Evolutionary conservation across 2,888 invertebrate genomes (phyloP).

Genomic region (Cloeon dipterum): DNA sequence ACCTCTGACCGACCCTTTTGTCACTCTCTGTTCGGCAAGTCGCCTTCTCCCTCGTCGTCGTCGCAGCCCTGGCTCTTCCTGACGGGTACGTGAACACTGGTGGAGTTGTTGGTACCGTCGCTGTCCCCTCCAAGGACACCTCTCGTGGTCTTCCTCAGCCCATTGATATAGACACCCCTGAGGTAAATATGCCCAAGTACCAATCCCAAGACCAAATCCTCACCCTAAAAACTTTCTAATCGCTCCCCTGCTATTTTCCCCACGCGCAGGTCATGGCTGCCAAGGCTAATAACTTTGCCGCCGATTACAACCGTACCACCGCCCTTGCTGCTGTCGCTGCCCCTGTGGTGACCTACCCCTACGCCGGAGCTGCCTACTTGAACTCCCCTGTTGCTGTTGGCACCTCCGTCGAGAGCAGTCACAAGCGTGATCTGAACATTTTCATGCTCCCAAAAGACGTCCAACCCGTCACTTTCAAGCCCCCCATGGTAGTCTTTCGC

Average conservation of each 20-base stretch:
- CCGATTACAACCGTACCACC: neutral
- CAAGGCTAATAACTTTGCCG: no score
- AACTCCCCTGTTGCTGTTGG: neutral
- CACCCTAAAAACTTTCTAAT: no score
- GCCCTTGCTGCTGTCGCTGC: neutral
- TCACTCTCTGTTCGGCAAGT: no score
- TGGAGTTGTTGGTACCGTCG: no score
- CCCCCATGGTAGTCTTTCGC: constrained; percentile 1
- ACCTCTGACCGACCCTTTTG: no score
- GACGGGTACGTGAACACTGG: neutral
- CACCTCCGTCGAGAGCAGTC: neutral
- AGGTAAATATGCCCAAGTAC: constrained; percentile 6
- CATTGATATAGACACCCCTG: constrained; percentile 9
- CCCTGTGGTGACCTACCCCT: neutral
- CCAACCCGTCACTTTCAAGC: neutral
- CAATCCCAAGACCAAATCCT: no score
- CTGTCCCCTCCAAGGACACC: constrained; percentile 7
- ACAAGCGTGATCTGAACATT: neutral
- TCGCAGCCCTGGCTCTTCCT: constrained; percentile 4
- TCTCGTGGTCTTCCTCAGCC: constrained; percentile 8
- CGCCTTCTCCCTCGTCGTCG: constrained; percentile 3
- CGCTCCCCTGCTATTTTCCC: no score
- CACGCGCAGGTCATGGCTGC: neutral
- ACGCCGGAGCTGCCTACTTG: neutral
- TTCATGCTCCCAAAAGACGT: no score